A percentile compares a stretch with the other conserved stretches of the same genome.
Conservation (phyloP, 2,888 invertebrate genomes). For the Drosophila atroscutellata region DNA sequence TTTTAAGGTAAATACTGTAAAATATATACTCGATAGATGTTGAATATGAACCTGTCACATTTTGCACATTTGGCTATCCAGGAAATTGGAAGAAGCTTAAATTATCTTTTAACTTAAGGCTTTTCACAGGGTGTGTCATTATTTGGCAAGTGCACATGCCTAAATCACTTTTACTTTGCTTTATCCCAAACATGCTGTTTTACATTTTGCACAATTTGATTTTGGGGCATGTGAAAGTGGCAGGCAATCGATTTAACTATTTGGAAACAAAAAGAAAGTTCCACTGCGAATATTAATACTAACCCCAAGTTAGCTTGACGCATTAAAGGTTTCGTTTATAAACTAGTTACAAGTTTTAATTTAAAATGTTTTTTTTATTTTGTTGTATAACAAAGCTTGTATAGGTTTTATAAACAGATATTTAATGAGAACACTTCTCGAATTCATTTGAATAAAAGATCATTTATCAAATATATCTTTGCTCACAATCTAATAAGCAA, state of each 20-base stretch:
- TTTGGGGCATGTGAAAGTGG: conserved; percentile 55
- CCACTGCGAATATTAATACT: neutral
- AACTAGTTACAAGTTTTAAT: neutral
- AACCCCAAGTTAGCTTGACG: neutral
- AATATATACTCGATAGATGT: neutral
- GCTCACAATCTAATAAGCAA: conserved; percentile 59
- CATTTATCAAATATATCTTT: conserved; percentile 19
- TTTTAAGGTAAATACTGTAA: too few species aligned
- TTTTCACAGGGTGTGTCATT: neutral
- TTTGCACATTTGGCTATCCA: neutral
- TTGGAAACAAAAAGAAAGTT: neutral
- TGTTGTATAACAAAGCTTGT: neutral
- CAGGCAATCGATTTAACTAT: conserved; percentile 26
- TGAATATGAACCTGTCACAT: neutral
- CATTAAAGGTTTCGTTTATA: neutral
- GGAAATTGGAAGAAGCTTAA: neutral
- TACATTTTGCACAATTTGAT: conserved; percentile 38
- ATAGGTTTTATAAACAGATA: neutral
- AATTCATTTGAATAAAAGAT: neutral
- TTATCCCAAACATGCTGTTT: conserved; percentile 3
- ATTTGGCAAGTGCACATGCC: neutral
- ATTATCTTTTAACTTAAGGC: neutral
- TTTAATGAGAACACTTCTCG: neutral
- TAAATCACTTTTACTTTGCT: neutral
- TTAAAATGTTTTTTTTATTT: neutral